Evolutionary conservation across 2,888 invertebrate genomes (phyloP).

Genomic region (Pristionchus mayeri): DNA sequence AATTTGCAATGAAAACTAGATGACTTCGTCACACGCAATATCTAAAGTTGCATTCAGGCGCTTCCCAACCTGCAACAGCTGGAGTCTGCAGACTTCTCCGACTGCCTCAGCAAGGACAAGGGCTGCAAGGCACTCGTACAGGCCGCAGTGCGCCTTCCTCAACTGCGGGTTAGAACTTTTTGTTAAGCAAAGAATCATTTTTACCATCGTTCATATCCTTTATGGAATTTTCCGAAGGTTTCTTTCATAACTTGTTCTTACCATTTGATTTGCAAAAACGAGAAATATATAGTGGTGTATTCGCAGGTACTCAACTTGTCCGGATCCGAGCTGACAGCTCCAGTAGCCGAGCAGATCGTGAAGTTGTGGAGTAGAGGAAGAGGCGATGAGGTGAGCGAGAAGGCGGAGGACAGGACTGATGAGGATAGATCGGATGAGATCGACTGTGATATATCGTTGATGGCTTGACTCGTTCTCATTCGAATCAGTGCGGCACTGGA

Average conservation of each 20-base stretch:
- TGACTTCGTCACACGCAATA: no score
- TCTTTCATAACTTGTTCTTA: no score
- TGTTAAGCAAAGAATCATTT: no score
- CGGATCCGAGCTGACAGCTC: constrained; percentile 58
- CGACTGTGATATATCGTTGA: no score
- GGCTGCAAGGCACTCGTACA: constrained; percentile 84
- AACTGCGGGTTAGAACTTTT: constrained; percentile 56
- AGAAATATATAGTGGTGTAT: neutral
- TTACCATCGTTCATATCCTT: no score
- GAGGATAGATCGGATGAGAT: no score
- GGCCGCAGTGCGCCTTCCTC: constrained; percentile 73
- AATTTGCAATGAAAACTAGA: no score
- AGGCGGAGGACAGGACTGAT: neutral
- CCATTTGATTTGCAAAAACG: no score
- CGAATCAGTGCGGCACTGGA: no score
- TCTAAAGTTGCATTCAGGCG: constrained; percentile 78
- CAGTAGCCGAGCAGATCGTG: constrained; percentile 49
- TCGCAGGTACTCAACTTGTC: constrained; percentile 55
- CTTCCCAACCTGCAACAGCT: constrained; percentile 83
- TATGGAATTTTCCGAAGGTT: no score
- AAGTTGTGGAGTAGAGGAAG: neutral
- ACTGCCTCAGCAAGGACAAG: constrained; percentile 80
- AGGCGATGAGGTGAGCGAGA: neutral
- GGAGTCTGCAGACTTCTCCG: constrained; percentile 78
- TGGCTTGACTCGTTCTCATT: no score